Percentiles rank a stretch among this genome's conserved stretches.
Conservation (phyloP, 2,113 vertebrate species). For the Osmerus eperlanus region DNA sequence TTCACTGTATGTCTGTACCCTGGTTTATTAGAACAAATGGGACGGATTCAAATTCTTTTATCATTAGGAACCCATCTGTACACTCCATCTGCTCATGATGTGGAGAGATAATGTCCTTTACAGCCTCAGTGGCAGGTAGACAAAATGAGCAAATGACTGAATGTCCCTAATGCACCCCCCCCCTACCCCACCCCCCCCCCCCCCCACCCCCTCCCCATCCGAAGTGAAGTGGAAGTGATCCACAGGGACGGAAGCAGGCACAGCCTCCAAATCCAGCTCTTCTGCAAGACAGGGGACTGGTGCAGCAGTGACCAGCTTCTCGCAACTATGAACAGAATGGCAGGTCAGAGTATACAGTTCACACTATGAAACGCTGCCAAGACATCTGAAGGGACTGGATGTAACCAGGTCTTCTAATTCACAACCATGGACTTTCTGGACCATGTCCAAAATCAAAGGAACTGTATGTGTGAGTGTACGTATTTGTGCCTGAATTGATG, state of each 20-base stretch:
- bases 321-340: conserved; percentile 40
- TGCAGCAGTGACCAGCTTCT: conserved; percentile 20
- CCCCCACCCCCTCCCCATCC: background rate
- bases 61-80: conserved; percentile 57
- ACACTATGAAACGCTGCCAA: background rate
- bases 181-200: background rate
- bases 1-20: conserved; percentile 12
- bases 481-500: conserved; percentile 2
- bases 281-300: background rate
- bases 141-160: conserved; percentile 28
- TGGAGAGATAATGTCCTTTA: conserved; percentile 59
- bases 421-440: conserved; percentile 8
- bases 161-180: background rate
- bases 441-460: conserved; percentile 31
- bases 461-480: background rate
- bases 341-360: conserved; percentile 29
- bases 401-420: conserved; percentile 34
- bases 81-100: conserved; percentile 58
- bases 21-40: conserved; percentile 51
- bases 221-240: background rate
- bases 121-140: conserved; percentile 56
- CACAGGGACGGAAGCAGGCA: background rate
- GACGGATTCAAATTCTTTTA: conserved; percentile 43
- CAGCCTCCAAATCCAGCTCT: background rate
- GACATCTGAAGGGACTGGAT: conserved; percentile 23